Base-by-base conservation (phyloP, 2,888 invertebrate genomes). In the Calliphora vomitoria region DNA sequence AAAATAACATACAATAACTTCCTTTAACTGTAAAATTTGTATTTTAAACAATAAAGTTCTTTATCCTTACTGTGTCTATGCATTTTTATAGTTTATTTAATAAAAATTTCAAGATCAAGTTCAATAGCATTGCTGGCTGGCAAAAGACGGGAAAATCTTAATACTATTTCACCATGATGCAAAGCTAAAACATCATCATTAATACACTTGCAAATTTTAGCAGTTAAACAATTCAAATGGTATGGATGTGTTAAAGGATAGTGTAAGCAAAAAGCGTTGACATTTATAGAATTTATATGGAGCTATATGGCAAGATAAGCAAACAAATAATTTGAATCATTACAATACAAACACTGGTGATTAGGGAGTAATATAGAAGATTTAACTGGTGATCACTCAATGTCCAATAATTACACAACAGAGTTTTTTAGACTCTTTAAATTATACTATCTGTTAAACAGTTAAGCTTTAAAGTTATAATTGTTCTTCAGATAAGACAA, bases 51-150 rank as follows among this genome's bases (percentile, higher is more conserved):
- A 58, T 11, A 58, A 25, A 58, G 6, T 35, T 60, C 5, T 15
- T n/a, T 50, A 31, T 68, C 25, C 44, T 44, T 15, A 18, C 55
- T 58, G n/a, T 31, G 6, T 60, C 20, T 8, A 25, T 13, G 72
- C 41, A 55, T n/a, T 15, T 41, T 58, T 60, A 31, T n/a, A 44
- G 1, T 38, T 79, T 20, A 69, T 60, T 47, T 8, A 18, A 20
- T 60, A n/a, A n/a, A n/a, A n/a, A 68, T 47, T 68, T 68, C 68
- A 74, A 55, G 47, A 47, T 74, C 74, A 75, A 68, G 58, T 47
- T 58, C 47, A 74, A 64, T 41, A 38, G 38, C 69, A 50, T 35
- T 60, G 15, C 55, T 41, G 44, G 1, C 18, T 15, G 4, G 13
- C 4, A 20, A 38, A 35, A 75, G 13, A 38, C 64, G 31, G 8